These are phyloP conservation scores for Dryoscopus gambensis DNA, from an alignment of 2,113 vertebrate species.

Conservation along the genomic window DNA sequence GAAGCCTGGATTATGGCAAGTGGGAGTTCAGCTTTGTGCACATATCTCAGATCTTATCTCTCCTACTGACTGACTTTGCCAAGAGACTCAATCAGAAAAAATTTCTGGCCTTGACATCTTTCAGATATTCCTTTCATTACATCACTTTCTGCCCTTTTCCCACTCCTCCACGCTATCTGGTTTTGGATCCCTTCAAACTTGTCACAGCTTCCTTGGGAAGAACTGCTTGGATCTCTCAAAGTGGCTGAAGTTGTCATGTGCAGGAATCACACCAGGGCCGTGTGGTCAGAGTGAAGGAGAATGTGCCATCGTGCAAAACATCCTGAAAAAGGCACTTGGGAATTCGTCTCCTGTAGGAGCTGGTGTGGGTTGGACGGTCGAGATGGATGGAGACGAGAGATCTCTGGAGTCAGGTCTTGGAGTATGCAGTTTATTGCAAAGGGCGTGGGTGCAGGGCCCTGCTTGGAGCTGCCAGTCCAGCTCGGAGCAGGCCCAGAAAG, in stretches of 20 bases:
- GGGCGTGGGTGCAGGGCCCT: no score
- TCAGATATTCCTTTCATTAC: not conserved
- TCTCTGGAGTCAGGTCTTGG: no score
- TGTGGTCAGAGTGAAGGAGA: not conserved
- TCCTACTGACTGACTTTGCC: not conserved
- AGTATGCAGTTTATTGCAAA: no score
- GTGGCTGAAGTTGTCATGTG: not conserved
- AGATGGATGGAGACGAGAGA: no score
- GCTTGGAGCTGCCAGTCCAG: no score
- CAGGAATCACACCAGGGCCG: accelerated
- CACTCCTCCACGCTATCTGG: accelerated
- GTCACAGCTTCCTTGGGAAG: not conserved
- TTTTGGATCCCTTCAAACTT: not conserved
- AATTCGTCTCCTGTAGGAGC: not conserved
- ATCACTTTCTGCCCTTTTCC: not conserved
- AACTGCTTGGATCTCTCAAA: not conserved
- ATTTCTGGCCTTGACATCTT: not conserved
- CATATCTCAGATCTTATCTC: not conserved
- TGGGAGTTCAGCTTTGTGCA: not conserved
- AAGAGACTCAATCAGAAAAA: not conserved
- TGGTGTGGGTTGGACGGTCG: no score
- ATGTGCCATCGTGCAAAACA: not conserved
- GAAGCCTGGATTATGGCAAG: not conserved
- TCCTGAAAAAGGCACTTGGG: not conserved
- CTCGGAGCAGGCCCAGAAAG: no score